Evolutionary conservation across 2,113 vertebrate species (phyloP), one percentile per base, ranked within the genome.

Genomic region (Sceloporus tristichus): DNA sequence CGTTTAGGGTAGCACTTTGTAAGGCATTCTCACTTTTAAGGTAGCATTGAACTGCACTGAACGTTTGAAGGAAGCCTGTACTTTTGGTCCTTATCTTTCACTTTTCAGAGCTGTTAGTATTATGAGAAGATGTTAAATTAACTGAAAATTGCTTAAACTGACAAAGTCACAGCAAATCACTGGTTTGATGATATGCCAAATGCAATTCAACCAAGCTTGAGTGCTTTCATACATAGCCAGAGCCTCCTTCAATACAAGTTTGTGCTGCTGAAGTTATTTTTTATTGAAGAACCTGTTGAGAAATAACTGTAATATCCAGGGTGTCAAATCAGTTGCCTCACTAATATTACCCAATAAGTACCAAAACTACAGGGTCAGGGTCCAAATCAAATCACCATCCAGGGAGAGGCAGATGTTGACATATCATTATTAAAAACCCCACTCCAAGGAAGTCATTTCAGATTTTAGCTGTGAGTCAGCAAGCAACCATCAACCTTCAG

Each of bases 211-310:
- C 79, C 76, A 79, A 88, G 78, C 85, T 87, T 71, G 77, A 48
- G 85, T 91, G 87, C 90, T 94, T 93, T 90, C 48, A 13, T 89
- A 94, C 93, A 87, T 88, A 92, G 73, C 87, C 80, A 83, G 92
- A 94, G 91, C 79, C 82, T 88, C 70, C 68, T 1, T 19, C 66
- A 88, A 65, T 84, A 70, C 71, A 90, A 88, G 42, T 29, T 18
- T 87, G 71, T 75, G 89, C 5, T 88, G 90, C 85, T 88, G 42
- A 94, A 78, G 88, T 77, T 85, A 91, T 90, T 85, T 66, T 84
- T 91, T 92, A 38, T 94, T 95, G 79, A 81, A 87, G 83, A 94
- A 91, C 88, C 88, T 91, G 91, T 94, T 94, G 94, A 94, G 93
- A 89, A 95, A 90, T 92, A 93, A 70, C 94, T 94, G 90, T 90